Evolutionary conservation across 2,113 vertebrate genomes (phyloP).

Genomic region (Macrotus californicus): DNA sequence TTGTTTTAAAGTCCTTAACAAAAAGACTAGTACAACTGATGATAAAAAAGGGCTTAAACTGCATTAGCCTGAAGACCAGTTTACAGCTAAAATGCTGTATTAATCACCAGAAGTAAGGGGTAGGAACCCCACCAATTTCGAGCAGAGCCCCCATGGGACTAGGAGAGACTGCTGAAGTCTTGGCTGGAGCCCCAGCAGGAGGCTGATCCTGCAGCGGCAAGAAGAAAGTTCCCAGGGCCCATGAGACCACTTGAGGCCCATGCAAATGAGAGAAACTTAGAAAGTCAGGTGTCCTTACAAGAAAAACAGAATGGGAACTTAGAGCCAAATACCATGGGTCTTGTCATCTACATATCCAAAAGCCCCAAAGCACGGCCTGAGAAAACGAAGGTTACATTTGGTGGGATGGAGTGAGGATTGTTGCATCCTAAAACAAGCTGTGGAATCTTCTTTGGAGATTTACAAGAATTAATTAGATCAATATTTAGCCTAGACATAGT

Average conservation of each 20-base stretch:
- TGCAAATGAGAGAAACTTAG: background rate
- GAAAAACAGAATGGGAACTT: background rate
- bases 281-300: background rate
- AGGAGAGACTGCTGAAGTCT: background rate
- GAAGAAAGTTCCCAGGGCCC: background rate
- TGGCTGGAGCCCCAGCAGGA: background rate
- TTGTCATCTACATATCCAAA: background rate
- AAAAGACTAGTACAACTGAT: background rate
- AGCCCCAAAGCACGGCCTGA: background rate
- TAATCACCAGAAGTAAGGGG: background rate
- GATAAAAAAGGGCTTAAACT: background rate
- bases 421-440: background rate
- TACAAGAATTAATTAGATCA: constrained; percentile 8
- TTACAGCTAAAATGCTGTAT: background rate
- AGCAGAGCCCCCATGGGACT: background rate
- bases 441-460: background rate
- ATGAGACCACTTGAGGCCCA: background rate
- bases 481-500: background rate
- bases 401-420: background rate
- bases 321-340: background rate
- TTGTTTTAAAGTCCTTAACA: background rate
- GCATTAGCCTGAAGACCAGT: background rate
- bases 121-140: background rate
- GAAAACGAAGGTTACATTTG: background rate
- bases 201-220: background rate